A percentile compares a stretch with the other conserved stretches of the same genome.
Conservation (phyloP, 2,113 vertebrate genomes). For the Laticauda laticaudata region DNA sequence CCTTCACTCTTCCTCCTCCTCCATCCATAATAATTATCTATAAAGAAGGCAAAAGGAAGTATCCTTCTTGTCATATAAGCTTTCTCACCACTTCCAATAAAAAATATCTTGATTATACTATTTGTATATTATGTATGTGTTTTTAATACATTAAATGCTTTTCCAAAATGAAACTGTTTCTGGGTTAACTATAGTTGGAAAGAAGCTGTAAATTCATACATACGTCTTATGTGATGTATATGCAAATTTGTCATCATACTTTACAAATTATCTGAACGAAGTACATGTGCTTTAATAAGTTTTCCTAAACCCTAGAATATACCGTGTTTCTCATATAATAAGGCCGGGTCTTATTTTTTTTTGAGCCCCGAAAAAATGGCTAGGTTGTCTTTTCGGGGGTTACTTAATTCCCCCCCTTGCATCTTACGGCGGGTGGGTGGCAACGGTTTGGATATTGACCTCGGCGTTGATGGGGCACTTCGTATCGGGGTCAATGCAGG, state of each 20-base stretch:
- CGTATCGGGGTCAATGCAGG: too few species aligned
- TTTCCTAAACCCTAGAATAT: not conserved
- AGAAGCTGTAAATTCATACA: not conserved
- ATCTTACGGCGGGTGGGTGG: too few species aligned
- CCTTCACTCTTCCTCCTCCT: not conserved
- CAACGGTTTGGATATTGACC: too few species aligned
- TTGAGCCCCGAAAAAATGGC: too few species aligned
- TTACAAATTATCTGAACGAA: not conserved
- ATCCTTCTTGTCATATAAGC: not conserved
- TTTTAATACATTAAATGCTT: not conserved
- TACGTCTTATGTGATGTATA: not conserved
- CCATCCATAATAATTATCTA: not conserved
- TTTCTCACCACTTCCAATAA: not conserved
- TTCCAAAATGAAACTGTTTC: not conserved
- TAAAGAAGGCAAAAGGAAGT: not conserved
- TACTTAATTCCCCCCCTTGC: too few species aligned
- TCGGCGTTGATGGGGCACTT: too few species aligned
- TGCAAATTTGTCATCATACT: not conserved
- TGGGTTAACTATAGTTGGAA: not conserved
- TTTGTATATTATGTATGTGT: not conserved
- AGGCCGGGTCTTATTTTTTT: too few species aligned
- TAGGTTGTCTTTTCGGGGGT: too few species aligned
- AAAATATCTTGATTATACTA: not conserved
- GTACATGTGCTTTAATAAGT: not conserved
- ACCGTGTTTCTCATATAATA: too few species aligned